Evolutionary conservation across 2,888 invertebrate genomes (phyloP).

Genomic region (Linnaemya vulpina): DNA sequence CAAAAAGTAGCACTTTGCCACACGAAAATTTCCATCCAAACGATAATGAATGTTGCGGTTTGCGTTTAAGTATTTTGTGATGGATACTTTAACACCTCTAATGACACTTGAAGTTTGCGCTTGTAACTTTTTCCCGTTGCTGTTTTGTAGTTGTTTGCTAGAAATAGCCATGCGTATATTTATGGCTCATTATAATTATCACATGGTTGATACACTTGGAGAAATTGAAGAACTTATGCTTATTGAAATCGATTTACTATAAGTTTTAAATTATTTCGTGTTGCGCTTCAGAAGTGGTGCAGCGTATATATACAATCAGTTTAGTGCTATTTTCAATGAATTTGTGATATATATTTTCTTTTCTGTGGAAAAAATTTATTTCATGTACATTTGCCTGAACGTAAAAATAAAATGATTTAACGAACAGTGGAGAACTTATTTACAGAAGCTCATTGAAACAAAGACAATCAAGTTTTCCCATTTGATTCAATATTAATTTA

Average conservation of each 20-base stretch:
- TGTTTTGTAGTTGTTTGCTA: slow-evolving; percentile 18
- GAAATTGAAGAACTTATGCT: background rate
- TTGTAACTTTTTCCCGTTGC: slow-evolving; percentile 8
- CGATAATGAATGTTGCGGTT: slow-evolving; percentile 52
- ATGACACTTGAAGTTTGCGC: slow-evolving; percentile 50
- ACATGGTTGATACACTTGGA: background rate
- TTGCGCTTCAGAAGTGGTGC: no score
- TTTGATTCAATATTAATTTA: no score
- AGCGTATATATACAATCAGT: no score
- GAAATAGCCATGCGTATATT: slow-evolving; percentile 34
- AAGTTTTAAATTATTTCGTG: no score
- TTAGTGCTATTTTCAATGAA: no score
- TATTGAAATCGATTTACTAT: background rate
- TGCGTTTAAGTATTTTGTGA: slow-evolving; percentile 47
- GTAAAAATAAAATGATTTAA: no score
- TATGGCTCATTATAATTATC: slow-evolving; percentile 21
- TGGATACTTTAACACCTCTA: slow-evolving; percentile 47
- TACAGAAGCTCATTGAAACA: no score
- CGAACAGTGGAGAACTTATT: no score
- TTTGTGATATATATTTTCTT: no score
- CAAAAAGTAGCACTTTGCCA: slow-evolving; percentile 45
- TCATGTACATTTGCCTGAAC: no score
- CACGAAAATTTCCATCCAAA: slow-evolving; percentile 38
- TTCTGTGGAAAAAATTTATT: no score
- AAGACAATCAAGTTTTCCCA: no score